Evolutionary conservation across 2,797 vertebrate species (phyloP), one percentile per base, ranked within the genome.

Genomic region (Prionace glauca): DNA sequence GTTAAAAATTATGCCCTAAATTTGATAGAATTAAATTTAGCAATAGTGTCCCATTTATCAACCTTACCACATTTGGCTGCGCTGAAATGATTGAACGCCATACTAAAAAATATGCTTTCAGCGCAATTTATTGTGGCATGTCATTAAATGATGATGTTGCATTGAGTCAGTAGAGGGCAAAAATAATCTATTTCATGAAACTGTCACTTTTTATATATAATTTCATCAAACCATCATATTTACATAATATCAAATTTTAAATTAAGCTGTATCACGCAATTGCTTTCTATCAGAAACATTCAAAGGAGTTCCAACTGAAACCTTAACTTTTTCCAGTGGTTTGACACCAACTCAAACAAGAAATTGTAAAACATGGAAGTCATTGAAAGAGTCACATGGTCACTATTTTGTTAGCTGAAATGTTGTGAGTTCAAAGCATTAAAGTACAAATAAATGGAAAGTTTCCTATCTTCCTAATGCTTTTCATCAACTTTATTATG

Each of bases 161-260:
- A 95, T 95, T 74, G 71, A 95, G 50, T 77, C 45, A 74, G 69
- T 26, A 77, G 93, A 74, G 71, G 93, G 71, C 71, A 95, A 45
- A 95, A 77, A 95, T 74, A 77, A 77, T 56, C 26, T 74, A 26
- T 77, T 95, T 94, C 26, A 74, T 45, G 16, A 77, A 18, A 56
- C 93, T 95, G 93, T 95, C 45, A 72, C 7, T 16, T 77, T 95
- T 95, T 32, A 77, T 77, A 72, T 60, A 56, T 77, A 32, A 77
- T 77, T 74, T 95, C 69, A 77, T 29, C 67, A 94, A 71, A 74
- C 29, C 67, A 77, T 95, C 56, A 94, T 72, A 95, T 95, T 77
- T 72, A 95, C 71, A 60, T 77, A 32, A 72, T 74, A 95, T 77
- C 29, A 60, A 32, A 60, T 95, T 95, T 74, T 56, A 77, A 95